Conservation (phyloP, 2,797 vertebrate species). For the Passerculus sandwichensis region DNA sequence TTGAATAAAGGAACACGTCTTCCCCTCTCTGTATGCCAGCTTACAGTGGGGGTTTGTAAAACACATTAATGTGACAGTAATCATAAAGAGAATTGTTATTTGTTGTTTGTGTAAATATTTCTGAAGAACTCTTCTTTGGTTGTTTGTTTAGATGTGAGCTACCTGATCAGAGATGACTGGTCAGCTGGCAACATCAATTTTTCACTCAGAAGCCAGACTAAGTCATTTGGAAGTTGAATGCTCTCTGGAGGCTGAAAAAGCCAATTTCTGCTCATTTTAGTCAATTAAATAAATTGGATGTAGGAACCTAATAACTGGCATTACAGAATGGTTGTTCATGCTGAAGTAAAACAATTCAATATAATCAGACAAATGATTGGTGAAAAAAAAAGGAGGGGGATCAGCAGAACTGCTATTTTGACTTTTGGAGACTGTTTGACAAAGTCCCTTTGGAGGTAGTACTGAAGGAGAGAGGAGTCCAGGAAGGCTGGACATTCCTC, state of each 20-base stretch:
- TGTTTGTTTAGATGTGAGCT: not conserved
- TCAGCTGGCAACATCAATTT: not conserved
- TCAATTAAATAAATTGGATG: not conserved
- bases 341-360: not conserved
- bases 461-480: not conserved
- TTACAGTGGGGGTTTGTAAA: not conserved
- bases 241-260: not conserved
- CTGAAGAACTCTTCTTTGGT: not conserved
- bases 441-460: not conserved
- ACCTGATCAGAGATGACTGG: not conserved
- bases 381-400: not conserved
- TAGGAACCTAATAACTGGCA: not conserved
- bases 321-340: not conserved
- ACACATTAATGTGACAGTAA: not conserved
- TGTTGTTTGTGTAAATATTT: not conserved
- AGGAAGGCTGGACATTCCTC: not conserved
- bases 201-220: not conserved
- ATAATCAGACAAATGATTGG: not conserved
- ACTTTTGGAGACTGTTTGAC: not conserved
- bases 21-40: not conserved
- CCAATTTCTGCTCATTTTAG: not conserved
- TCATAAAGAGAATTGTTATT: not conserved
- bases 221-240: not conserved
- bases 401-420: not conserved
- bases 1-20: constrained; percentile 10